phyloP scores from a whole-genome alignment of 2,797 vertebrate genomes.

The Sebastes cheni region DNA sequence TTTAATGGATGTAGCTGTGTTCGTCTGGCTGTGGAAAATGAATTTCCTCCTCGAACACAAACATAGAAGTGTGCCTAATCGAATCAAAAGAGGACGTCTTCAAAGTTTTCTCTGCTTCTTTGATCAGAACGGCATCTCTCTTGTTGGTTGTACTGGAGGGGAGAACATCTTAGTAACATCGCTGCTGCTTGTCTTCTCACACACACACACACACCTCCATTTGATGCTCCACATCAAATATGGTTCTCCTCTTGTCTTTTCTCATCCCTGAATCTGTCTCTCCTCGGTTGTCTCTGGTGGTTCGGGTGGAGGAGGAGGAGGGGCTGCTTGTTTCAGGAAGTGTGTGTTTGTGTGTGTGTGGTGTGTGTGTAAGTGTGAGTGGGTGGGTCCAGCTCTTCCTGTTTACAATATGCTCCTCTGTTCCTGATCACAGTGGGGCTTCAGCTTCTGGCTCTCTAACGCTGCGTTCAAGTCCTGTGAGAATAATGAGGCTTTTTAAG shows the following conservation, averaged over 20 bases:
- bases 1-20: neutral
- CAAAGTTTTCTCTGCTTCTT: neutral
- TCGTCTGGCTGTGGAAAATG: neutral
- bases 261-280: neutral
- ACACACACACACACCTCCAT: neutral
- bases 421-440: slow-evolving; percentile 14
- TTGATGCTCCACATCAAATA: neutral
- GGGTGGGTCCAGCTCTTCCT: slow-evolving; percentile 51
- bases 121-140: neutral
- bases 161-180: neutral
- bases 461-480: slow-evolving; percentile 10
- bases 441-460: neutral
- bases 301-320: too few species aligned
- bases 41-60: neutral
- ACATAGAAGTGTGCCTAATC: neutral
- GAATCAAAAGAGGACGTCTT: neutral
- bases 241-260: neutral
- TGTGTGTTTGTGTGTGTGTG: neutral
- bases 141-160: too few species aligned
- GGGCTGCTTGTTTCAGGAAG: slow-evolving; percentile 29
- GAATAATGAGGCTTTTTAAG: neutral
- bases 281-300: neutral
- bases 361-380: neutral
- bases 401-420: slow-evolving; percentile 49
- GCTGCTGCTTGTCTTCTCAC: neutral